phyloP scores from a whole-genome alignment of 2,797 vertebrate genomes.

The Phalanger gymnotis region DNA sequence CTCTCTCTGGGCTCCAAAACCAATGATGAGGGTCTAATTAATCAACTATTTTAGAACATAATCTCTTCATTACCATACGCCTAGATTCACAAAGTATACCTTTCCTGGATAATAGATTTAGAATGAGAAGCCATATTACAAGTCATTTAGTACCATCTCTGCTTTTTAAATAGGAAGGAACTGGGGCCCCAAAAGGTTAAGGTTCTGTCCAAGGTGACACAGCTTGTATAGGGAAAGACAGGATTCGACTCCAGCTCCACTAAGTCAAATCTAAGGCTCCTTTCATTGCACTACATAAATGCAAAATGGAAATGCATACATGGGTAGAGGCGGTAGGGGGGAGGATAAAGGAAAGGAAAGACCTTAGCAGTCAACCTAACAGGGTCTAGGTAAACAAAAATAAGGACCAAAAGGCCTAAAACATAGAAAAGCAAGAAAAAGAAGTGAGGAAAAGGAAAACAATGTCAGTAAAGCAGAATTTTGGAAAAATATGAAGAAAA shows the following conservation, averaged over 20 bases:
- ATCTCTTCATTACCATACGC: not conserved
- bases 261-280: not conserved
- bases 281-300: not conserved
- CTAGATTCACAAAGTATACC: not conserved
- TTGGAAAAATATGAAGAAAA: not conserved
- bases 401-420: not conserved
- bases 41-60: not conserved
- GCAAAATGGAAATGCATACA: not conserved
- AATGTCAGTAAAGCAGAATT: not conserved
- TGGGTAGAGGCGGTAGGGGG: not conserved
- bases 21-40: not conserved
- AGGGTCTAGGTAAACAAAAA: not conserved
- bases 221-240: not conserved
- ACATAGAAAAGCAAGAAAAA: not conserved
- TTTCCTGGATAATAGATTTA: not conserved
- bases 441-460: not conserved
- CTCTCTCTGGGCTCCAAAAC: not conserved
- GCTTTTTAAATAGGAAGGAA: not conserved
- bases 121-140: not conserved
- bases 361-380: not conserved
- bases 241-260: not conserved
- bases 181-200: not conserved
- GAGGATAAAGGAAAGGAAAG: not conserved
- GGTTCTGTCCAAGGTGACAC: not conserved
- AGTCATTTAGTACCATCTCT: not conserved